A percentile compares a stretch with the other conserved stretches of the same genome.
These are phyloP conservation scores for Chelonus formosanus DNA, from an alignment of 2,888 invertebrate species.

Conservation along the genomic window DNA sequence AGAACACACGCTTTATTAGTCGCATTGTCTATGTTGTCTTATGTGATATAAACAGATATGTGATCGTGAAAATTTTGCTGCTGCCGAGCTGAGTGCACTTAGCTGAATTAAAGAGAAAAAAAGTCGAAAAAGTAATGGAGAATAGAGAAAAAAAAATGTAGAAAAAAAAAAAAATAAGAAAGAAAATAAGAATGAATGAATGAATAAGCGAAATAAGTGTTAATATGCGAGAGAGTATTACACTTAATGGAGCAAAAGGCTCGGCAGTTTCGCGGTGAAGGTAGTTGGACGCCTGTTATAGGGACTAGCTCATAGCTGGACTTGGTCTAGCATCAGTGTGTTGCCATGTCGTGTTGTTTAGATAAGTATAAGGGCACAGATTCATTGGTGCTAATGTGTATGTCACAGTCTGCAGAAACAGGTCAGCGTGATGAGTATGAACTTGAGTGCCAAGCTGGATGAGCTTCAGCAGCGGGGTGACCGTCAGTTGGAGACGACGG, in stretches of 20 bases:
- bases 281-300: constrained; percentile 32
- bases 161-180: constrained; percentile 26
- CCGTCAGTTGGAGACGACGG: constrained; percentile 91
- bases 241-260: background rate
- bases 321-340: constrained; percentile 14
- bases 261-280: constrained; percentile 38
- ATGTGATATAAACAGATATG: constrained; percentile 20
- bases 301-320: constrained; percentile 29
- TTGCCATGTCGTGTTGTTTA: background rate
- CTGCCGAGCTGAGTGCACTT: constrained; percentile 41
- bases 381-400: constrained; percentile 38
- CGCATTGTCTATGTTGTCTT: constrained; percentile 56
- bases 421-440: constrained; percentile 98
- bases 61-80: constrained; percentile 23
- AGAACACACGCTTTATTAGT: constrained; percentile 61
- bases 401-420: constrained; percentile 90
- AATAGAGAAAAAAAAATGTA: constrained; percentile 3
- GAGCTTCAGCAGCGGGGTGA: constrained; percentile 87
- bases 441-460: constrained; percentile 92
- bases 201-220: constrained; percentile 11
- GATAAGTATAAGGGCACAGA: background rate
- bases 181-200: constrained; percentile 21
- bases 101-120: constrained; percentile 28
- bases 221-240: background rate
- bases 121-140: background rate